Evolutionary conservation across 2,113 vertebrate genomes (phyloP), one percentile per base, ranked within the genome.

Genomic region (Rhineura floridana): DNA sequence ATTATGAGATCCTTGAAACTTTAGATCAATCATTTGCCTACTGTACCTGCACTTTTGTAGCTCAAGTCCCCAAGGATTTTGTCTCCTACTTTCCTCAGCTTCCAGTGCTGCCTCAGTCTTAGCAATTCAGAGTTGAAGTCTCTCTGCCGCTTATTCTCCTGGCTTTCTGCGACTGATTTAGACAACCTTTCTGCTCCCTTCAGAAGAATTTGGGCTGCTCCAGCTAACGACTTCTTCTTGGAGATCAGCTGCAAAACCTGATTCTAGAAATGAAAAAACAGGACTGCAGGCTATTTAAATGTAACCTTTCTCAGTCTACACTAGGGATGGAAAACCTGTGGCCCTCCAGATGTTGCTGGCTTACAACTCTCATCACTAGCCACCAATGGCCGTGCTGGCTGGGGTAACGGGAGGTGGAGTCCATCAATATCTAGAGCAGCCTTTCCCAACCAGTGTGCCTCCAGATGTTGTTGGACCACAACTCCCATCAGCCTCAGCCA

Each of bases 31-130:
- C 55, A 13, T 59, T 59, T 59, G 6, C 11, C 4, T 4, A 5
- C 42, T 77, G 84, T 94, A 99, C 99, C 99, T 95, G 99, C 98
- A 42, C 99, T 99, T 93, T 98, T 97, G 95, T 99, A 99, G 95
- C 99, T 99, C 89, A 99, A 97, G 90, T 99, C 99, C 0, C 99
- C 99, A 62, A 99, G 97, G 90, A 99, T 99, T 96, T 99, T 99
- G 95, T 99, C 99, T 76, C 99, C 98, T 6, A 99, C 97, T 97
- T 99, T 99, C 85, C 99, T 98, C 33, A 99, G 96, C 87, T 99
- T 99, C 99, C 99, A 99, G 91, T 99, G 99, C 0, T 99, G 99
- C 50, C 99, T 97, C n/a, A 99, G 93, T 3, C 98, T 95, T 76
- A 99, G 95, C 76, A 99, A 97, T 81, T 99, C 99, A 0, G 98